Conservation (phyloP, 2,113 vertebrate species). For the Coptodon rendalli region DNA sequence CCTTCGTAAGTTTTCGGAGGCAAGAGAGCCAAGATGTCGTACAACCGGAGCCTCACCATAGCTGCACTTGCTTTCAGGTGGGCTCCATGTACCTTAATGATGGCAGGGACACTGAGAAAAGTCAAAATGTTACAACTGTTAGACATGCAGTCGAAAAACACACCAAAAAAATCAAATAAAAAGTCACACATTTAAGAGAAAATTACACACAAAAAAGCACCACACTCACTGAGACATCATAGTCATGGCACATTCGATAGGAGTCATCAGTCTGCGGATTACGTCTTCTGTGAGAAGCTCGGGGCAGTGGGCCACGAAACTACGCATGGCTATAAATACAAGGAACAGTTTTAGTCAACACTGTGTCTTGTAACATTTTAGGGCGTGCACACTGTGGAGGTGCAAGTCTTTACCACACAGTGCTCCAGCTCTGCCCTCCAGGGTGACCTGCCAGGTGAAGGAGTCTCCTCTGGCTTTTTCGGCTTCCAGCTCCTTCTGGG, state of each 20-base stretch:
- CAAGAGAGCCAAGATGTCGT: conserved; percentile 95
- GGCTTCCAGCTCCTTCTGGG: conserved; percentile 94
- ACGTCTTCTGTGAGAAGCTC: conserved; percentile 97
- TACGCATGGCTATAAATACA: conserved; percentile 86
- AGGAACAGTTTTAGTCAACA: not conserved
- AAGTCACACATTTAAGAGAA: not conserved
- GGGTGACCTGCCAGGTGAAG: conserved; percentile 97
- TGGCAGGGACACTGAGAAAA: conserved; percentile 83
- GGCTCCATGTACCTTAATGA: conserved; percentile 94
- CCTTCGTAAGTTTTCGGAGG: conserved; percentile 99
- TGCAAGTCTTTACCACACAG: conserved; percentile 83
- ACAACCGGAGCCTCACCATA: conserved; percentile 95
- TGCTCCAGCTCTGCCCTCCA: conserved; percentile 95
- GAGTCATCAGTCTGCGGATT: conserved; percentile 95
- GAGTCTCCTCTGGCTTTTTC: conserved; percentile 95
- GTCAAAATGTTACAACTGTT: not conserved
- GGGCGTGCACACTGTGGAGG: not conserved
- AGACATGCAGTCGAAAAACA: not conserved
- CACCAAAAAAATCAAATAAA: accelerated
- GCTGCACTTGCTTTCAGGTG: conserved; percentile 98
- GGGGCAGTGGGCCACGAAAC: conserved; percentile 97
- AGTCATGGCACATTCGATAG: conserved; percentile 98
- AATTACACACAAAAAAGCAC: not conserved
- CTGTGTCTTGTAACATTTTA: not conserved
- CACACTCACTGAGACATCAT: conserved; percentile 99